A percentile compares a stretch with the other conserved stretches of the same genome.
phyloP scores from a whole-genome alignment of 2,888 invertebrate genomes.

The Melinaea menophilus region DNA sequence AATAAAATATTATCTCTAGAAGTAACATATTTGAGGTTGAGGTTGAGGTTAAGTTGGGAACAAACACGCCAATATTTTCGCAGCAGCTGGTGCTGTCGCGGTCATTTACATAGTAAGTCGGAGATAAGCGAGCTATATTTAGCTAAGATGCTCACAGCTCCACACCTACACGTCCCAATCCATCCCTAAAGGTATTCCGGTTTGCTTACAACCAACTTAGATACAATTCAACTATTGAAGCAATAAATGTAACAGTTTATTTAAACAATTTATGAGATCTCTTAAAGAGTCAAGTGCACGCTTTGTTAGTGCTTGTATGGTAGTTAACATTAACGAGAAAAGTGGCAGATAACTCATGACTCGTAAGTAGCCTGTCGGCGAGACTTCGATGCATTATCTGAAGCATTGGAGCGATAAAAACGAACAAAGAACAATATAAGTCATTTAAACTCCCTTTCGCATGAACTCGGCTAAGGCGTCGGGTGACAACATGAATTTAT shows the following conservation, averaged over 20 bases:
- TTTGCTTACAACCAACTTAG: conserved; percentile 26
- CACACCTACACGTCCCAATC: conserved; percentile 48
- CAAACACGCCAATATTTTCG: conserved; percentile 56
- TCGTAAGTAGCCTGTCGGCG: conserved; percentile 39
- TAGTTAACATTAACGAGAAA: conserved; percentile 67
- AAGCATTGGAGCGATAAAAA: conserved; percentile 73
- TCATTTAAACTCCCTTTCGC: conserved; percentile 69
- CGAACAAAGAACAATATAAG: conserved; percentile 76
- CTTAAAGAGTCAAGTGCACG: conserved; percentile 48
- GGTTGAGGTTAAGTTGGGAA: no score
- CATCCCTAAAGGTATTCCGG: conserved; percentile 32
- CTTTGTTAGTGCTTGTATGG: conserved; percentile 52
- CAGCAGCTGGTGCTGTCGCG: conserved; percentile 71
- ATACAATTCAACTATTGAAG: conserved; percentile 26
- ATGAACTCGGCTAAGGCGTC: conserved; percentile 61
- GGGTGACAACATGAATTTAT: conserved; percentile 63
- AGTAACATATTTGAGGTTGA: no score
- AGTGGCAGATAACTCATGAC: conserved; percentile 67
- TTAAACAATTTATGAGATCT: conserved; percentile 8
- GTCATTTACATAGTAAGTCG: conserved; percentile 75
- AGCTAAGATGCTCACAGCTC: conserved; percentile 58
- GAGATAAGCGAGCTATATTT: conserved; percentile 76
- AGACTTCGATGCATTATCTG: conserved; percentile 60
- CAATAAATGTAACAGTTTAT: background rate
- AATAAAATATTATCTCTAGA: no score